A percentile compares a stretch with the other conserved stretches of the same genome.
These are phyloP conservation scores for Cotesia chilonis DNA, from an alignment of 1,140 invertebrate species.

Conservation along the genomic window DNA sequence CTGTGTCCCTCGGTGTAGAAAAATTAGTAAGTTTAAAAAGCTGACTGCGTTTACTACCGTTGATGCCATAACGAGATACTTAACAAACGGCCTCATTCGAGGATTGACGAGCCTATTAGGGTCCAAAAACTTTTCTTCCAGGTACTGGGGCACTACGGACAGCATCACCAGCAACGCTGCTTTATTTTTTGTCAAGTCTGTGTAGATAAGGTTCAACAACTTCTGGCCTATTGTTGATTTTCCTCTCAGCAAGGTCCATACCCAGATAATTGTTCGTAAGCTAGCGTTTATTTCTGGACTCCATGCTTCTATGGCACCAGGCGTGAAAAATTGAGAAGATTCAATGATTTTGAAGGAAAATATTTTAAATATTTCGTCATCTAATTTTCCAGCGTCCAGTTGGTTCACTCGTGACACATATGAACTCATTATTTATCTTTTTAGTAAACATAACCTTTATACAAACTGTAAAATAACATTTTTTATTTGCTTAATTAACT, in stretches of 20 bases:
- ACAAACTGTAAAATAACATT: too few species aligned
- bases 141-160: conserved; percentile 52
- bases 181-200: conserved; percentile 51
- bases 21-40: conserved; percentile 56
- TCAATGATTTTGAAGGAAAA: conserved; percentile 49
- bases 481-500: too few species aligned
- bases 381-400: conserved; percentile 59
- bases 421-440: conserved; percentile 9
- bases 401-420: conserved; percentile 63
- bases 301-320: conserved; percentile 52
- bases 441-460: too few species aligned
- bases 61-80: conserved; percentile 45
- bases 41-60: conserved; percentile 50
- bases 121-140: conserved; percentile 48
- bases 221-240: conserved; percentile 61
- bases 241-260: conserved; percentile 53
- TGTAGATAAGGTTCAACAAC: conserved; percentile 58
- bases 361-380: conserved; percentile 59
- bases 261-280: conserved; percentile 57
- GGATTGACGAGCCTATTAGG: conserved; percentile 23
- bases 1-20: conserved; percentile 57
- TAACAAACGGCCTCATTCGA: not conserved
- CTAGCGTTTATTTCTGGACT: conserved; percentile 56
- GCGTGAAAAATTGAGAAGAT: conserved; percentile 49
- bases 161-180: conserved; percentile 54